A percentile compares a stretch with the other conserved stretches of the same genome.
These are phyloP conservation scores for Muraenolepis orangiensis DNA, from an alignment of 2,797 vertebrate species.

Conservation along the genomic window DNA sequence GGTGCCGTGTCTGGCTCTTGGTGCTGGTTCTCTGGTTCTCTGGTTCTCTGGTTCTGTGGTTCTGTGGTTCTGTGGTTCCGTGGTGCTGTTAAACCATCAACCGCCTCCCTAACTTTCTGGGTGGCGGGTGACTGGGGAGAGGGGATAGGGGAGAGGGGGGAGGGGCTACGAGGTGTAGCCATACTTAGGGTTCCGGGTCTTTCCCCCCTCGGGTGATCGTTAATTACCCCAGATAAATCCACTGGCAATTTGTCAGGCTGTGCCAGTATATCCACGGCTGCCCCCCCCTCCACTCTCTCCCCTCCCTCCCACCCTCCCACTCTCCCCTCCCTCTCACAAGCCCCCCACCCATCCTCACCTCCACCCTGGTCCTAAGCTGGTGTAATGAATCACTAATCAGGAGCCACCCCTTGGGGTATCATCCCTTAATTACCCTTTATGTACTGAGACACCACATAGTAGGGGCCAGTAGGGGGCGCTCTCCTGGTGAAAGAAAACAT, in stretches of 20 bases:
- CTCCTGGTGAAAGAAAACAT: conserved; percentile 27
- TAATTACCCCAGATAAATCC: conserved; percentile 72
- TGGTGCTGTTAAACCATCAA: not conserved
- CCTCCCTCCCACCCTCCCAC: conserved; percentile 20
- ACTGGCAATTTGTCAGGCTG: conserved; percentile 69
- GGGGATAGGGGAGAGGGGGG: not conserved
- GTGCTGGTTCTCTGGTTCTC: no score
- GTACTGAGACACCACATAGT: conserved; percentile 54
- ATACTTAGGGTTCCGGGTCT: conserved; percentile 33
- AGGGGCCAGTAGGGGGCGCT: conserved; percentile 71
- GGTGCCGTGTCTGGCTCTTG: not conserved
- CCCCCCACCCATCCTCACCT: conserved; percentile 47
- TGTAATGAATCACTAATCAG: conserved; percentile 90
- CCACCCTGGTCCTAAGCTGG: conserved; percentile 79
- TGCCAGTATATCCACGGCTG: conserved; percentile 36
- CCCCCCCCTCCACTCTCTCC: conserved; percentile 33
- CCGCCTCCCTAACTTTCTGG: not conserved
- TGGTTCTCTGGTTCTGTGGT: no score
- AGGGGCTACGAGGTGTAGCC: not conserved
- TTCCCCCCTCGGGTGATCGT: conserved; percentile 60
- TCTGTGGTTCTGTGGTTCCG: no score
- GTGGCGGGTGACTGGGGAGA: not conserved
- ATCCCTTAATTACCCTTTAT: conserved; percentile 87
- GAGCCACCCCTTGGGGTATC: conserved; percentile 85
- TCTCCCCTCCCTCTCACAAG: conserved; percentile 26